Percentiles rank a stretch among this genome's conserved stretches.
phyloP scores from a whole-genome alignment of 2,888 invertebrate species.

The Junonia oenone region DNA sequence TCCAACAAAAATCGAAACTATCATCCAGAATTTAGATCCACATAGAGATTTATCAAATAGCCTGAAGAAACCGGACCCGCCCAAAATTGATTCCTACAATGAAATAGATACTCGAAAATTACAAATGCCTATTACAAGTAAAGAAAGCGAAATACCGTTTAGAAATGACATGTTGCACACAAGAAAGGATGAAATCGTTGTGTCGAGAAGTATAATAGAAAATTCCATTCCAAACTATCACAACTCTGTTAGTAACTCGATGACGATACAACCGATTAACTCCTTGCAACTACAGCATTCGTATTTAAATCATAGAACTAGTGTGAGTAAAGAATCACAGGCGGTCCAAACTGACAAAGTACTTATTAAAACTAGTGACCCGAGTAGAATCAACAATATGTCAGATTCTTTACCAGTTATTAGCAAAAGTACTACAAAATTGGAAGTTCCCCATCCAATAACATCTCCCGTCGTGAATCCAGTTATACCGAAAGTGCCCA shows the following conservation, averaged over 20 bases:
- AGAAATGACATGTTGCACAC: conserved; percentile 51
- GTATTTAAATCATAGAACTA: conserved; percentile 57
- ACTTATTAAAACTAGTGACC: conserved; percentile 52
- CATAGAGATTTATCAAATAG: conserved; percentile 50
- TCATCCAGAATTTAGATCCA: conserved; percentile 60
- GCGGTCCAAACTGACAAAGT: conserved; percentile 64
- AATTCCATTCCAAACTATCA: conserved; percentile 56
- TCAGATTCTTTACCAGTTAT: conserved; percentile 54
- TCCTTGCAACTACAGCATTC: conserved; percentile 59
- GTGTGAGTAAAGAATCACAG: conserved; percentile 61
- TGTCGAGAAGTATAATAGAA: conserved; percentile 62
- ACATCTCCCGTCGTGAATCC: conserved; percentile 71
- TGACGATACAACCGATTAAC: conserved; percentile 69
- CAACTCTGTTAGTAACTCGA: conserved; percentile 56
- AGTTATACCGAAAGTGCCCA: conserved; percentile 67
- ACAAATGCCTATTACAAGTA: conserved; percentile 45
- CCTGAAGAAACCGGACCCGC: conserved; percentile 54
- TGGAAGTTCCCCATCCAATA: conserved; percentile 73
- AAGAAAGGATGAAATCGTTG: conserved; percentile 65
- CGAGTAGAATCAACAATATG: conserved; percentile 49
- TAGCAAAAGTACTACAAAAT: conserved; percentile 60
- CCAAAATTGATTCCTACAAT: conserved; percentile 55
- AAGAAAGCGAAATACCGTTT: conserved; percentile 59
- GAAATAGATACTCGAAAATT: conserved; percentile 55
- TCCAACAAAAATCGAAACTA: conserved; percentile 62